Evolutionary conservation across 2,888 invertebrate genomes (phyloP).

Genomic region (Neria commutata): DNA sequence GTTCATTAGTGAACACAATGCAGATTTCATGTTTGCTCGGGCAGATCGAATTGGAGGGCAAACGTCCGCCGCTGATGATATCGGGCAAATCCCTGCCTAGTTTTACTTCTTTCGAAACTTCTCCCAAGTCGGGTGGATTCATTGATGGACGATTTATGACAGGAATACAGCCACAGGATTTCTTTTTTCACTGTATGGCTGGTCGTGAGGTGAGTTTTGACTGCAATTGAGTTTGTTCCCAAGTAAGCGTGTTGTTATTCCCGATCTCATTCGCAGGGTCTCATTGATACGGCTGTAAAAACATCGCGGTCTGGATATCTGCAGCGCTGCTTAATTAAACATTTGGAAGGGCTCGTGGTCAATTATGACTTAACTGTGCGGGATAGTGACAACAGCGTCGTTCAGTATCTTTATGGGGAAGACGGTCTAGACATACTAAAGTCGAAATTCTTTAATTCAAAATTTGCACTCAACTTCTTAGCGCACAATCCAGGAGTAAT

Average conservation of each 20-base stretch:
- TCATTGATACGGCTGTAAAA: conserved; percentile 99
- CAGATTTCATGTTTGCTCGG: conserved; percentile 98
- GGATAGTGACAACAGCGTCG: conserved; percentile 89
- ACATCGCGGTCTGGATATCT: conserved; percentile 98
- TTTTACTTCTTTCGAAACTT: conserved; percentile 84
- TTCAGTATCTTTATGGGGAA: conserved; percentile 94
- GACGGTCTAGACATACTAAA: conserved; percentile 91
- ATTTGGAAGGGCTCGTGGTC: conserved; percentile 93
- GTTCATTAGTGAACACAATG: conserved; percentile 97
- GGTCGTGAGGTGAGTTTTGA: conserved; percentile 81
- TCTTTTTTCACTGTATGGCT: conserved; percentile 99
- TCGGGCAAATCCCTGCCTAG: conserved; percentile 86
- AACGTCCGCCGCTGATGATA: conserved; percentile 93
- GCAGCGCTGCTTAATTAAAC: conserved; percentile 96
- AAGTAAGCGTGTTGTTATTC: neutral
- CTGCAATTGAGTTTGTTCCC: neutral
- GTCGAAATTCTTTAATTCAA: conserved; percentile 78
- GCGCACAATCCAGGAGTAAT: conserved; percentile 78
- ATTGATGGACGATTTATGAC: conserved; percentile 97
- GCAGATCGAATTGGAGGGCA: conserved; percentile 98
- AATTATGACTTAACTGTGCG: conserved; percentile 94
- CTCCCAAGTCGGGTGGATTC: conserved; percentile 94
- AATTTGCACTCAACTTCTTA: conserved; percentile 78
- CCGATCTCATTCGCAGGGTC: conserved; percentile 67
- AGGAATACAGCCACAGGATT: conserved; percentile 97